Evolutionary conservation across 2,888 invertebrate species (phyloP), one percentile per base, ranked within the genome.

Genomic region (Sturmia bella): DNA sequence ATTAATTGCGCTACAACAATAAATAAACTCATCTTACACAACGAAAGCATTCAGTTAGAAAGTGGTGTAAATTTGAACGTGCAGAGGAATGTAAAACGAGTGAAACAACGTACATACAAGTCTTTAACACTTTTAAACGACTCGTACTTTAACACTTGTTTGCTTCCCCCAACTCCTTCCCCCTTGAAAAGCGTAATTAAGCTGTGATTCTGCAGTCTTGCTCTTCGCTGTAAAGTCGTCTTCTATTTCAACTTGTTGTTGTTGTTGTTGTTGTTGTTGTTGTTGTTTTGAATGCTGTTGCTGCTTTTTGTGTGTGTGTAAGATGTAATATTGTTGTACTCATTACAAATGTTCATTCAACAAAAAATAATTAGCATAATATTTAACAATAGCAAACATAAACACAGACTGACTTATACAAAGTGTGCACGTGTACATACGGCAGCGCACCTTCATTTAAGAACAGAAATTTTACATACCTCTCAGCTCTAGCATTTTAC

Each of bases 341-440:
- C 69, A 77, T 81, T 77, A 81, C 69, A 81, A 81, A 68, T 68
- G 77, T 68, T 77, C 72, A 56, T 69, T 72, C 61, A 68, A 73
- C 68, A 63, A 74, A 64, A 80, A 64, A 77, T 77, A 81, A 81
- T 81, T 81, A 81, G 77, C 81, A 81, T 81, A 81, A 81, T 81
- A 81, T 81, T 81, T 73, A 81, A 77, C 77, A 81, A 72, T 73
- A 63, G 69, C 72, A 54, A 56, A 73, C 37, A 73, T 15, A 57
- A 2, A 63, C 32, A 63, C 15, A 61, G 2, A 21, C 11, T 39
- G 27, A 24, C 6, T 17, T 13, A 27, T 15, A 7, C 27, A 15
- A n/a, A n/a, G 4, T 5, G 6, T 21, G 15, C 21, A 50, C 41
- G 11, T 7, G 24, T 39, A 27, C 19, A 13, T 19, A 56, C 19